These are phyloP conservation scores for Sphaerophoria rueppellii DNA, from an alignment of 2,888 invertebrate genomes.

Conservation along the genomic window DNA sequence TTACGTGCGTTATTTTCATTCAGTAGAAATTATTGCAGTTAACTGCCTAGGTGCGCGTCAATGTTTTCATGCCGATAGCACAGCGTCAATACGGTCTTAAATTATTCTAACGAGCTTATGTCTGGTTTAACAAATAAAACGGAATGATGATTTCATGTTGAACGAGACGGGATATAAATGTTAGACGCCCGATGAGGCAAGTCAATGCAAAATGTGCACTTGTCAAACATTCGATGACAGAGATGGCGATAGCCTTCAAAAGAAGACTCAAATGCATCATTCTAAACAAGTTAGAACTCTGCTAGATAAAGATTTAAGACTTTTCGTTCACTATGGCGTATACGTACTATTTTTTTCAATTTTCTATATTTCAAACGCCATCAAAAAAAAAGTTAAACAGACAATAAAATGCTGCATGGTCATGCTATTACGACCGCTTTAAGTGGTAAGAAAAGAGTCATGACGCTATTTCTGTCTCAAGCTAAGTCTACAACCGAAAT, in stretches of 20 bases:
- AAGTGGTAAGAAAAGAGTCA: neutral
- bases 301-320: too few relatives aligned
- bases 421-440: neutral
- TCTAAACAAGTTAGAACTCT: slow-evolving; percentile 6
- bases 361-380: neutral
- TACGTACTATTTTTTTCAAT: neutral
- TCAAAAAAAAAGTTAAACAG: too few relatives aligned
- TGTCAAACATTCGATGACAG: neutral
- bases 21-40: slow-evolving; percentile 16
- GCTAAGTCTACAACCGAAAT: slow-evolving; percentile 55
- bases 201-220: neutral
- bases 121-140: slow-evolving; percentile 22
- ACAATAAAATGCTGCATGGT: too few relatives aligned
- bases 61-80: slow-evolving; percentile 35
- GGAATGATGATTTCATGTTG: slow-evolving; percentile 53
- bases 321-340: neutral
- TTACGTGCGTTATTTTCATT: slow-evolving; percentile 38
- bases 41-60: neutral
- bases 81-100: slow-evolving; percentile 4
- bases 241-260: slow-evolving; percentile 20
- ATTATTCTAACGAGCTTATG: slow-evolving; percentile 1
- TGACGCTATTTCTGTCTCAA: slow-evolving; percentile 18
- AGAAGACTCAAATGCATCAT: neutral
- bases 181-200: slow-evolving; percentile 4
- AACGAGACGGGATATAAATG: slow-evolving; percentile 66